Evolutionary conservation across 2,888 invertebrate genomes (phyloP).

Genomic region (Amphipyra berbera): DNA sequence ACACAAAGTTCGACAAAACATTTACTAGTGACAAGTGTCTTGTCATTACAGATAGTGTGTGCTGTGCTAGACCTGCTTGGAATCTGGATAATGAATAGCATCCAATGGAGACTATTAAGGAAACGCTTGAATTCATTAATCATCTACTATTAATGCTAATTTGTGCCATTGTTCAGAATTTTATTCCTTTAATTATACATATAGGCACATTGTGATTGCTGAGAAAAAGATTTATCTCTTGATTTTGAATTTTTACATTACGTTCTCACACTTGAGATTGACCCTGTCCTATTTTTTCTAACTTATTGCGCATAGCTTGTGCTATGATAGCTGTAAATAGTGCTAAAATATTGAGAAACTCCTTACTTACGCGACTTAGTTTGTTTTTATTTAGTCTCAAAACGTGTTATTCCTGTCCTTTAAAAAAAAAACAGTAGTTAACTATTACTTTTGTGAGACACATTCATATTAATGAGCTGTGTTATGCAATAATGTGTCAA

Average conservation of each 20-base stretch:
- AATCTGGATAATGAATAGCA: too few relatives aligned
- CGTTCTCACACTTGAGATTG: conserved; percentile 80
- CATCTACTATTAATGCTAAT: conserved; percentile 22
- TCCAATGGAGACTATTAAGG: conserved; percentile 6
- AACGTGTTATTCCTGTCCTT: background rate
- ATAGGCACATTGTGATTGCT: conserved; percentile 53
- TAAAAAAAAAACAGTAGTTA: too few relatives aligned
- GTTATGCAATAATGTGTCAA: too few relatives aligned
- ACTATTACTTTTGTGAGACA: too few relatives aligned
- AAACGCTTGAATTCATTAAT: conserved; percentile 15
- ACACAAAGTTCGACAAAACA: too few relatives aligned
- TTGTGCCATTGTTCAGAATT: conserved; percentile 27
- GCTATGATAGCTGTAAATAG: conserved; percentile 53
- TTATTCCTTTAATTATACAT: conserved; percentile 47
- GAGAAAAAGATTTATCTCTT: conserved; percentile 63
- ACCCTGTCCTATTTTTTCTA: conserved; percentile 74
- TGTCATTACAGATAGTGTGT: too few relatives aligned
- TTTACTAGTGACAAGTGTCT: too few relatives aligned
- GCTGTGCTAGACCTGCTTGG: too few relatives aligned
- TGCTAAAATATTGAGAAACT: conserved; percentile 64
- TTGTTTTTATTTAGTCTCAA: too few relatives aligned
- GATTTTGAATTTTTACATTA: conserved; percentile 59
- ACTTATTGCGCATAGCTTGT: conserved; percentile 63
- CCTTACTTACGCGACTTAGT: background rate
- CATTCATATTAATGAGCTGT: too few relatives aligned